Conservation (phyloP, 2,888 invertebrate genomes). For the Lasioglossum malachurum region DNA sequence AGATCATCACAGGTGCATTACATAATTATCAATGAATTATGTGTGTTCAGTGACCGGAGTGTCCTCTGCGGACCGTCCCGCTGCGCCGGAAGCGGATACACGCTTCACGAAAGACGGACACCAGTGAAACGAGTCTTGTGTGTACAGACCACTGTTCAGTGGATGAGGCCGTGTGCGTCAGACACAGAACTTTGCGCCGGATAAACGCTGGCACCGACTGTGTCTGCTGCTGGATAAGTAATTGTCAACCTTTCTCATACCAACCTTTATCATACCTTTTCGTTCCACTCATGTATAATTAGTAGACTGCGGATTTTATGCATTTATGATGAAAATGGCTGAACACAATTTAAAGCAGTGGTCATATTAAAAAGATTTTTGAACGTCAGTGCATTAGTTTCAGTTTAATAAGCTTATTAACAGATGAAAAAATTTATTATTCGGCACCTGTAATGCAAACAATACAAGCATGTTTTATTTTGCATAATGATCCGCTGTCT, state of each 20-base stretch:
- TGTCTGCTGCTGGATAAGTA: neutral
- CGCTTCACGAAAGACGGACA: constrained; percentile 81
- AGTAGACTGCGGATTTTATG: too few relatives aligned
- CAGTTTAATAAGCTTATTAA: too few relatives aligned
- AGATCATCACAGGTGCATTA: constrained; percentile 60
- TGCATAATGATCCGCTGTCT: too few relatives aligned
- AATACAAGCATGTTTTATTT: too few relatives aligned
- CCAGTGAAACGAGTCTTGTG: constrained; percentile 42
- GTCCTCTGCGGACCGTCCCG: constrained; percentile 73
- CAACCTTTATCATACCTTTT: neutral
- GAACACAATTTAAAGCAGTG: too few relatives aligned
- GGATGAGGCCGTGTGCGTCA: constrained; percentile 20
- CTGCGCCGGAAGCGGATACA: constrained; percentile 83
- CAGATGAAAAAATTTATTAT: too few relatives aligned
- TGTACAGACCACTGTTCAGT: constrained; percentile 19
- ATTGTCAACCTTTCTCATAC: neutral
- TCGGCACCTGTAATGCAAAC: too few relatives aligned
- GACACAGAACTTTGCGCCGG: constrained; percentile 11
- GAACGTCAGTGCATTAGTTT: too few relatives aligned
- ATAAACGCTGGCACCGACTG: neutral
- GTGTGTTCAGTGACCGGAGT: constrained; percentile 79
- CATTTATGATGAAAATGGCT: too few relatives aligned
- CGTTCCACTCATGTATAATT: too few relatives aligned
- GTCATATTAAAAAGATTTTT: too few relatives aligned
- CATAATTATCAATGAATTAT: constrained; percentile 74